Evolutionary conservation across 2,888 invertebrate species (phyloP).

Genomic region (Microctonus aethiopoides): DNA sequence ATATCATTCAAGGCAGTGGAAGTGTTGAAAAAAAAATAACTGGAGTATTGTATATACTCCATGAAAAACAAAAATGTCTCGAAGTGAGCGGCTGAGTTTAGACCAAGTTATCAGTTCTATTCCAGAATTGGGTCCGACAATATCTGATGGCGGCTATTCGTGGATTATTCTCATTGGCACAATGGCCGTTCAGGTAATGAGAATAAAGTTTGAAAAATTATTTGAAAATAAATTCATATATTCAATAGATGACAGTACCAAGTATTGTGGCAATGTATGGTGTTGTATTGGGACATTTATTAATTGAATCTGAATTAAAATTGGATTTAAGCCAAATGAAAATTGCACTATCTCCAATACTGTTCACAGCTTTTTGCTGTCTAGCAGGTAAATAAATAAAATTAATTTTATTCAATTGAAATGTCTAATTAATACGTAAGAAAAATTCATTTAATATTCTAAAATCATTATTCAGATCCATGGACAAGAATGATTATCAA

Average conservation of each 20-base stretch:
- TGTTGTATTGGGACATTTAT: slow-evolving; percentile 50
- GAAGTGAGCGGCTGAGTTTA: slow-evolving; percentile 58
- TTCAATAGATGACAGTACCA: slow-evolving; percentile 57
- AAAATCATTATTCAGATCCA: slow-evolving; percentile 67
- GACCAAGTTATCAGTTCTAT: slow-evolving; percentile 74
- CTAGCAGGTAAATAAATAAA: slow-evolving; percentile 64
- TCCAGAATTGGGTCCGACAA: slow-evolving; percentile 75
- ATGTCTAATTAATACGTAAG: no score
- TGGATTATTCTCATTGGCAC: slow-evolving; percentile 74
- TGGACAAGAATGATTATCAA: slow-evolving; percentile 71
- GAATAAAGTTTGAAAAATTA: background rate
- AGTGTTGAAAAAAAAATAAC: background rate
- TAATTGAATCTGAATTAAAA: slow-evolving; percentile 35
- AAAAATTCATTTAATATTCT: background rate
- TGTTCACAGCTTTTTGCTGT: slow-evolving; percentile 71
- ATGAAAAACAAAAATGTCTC: slow-evolving; percentile 47
- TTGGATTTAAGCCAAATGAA: slow-evolving; percentile 71
- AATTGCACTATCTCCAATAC: slow-evolving; percentile 72
- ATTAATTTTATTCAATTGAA: no score
- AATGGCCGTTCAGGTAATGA: slow-evolving; percentile 62
- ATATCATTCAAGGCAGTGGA: background rate
- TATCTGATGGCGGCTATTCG: slow-evolving; percentile 77
- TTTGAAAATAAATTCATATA: background rate
- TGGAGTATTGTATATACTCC: background rate
- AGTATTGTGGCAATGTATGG: slow-evolving; percentile 60